These are phyloP conservation scores for Pseudanteris insignis DNA, from an alignment of 2,888 invertebrate species.

Conservation along the genomic window DNA sequence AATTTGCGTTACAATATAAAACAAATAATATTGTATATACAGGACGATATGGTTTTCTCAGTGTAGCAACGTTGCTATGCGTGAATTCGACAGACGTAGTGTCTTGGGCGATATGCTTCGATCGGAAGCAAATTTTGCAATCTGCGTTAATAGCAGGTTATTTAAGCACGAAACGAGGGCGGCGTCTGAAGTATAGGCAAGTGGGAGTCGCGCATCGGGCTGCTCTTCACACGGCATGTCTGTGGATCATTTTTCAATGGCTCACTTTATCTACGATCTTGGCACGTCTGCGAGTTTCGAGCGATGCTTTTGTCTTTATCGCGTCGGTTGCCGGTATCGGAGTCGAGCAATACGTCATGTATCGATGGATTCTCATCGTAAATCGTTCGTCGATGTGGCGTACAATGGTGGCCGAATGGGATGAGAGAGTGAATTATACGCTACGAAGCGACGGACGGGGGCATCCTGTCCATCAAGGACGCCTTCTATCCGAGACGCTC, in stretches of 20 bases:
- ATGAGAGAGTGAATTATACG: constrained; percentile 58
- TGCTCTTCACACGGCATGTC: constrained; percentile 31
- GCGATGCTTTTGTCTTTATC: constrained; percentile 44
- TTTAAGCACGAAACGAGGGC: constrained; percentile 24
- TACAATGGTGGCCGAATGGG: constrained; percentile 54
- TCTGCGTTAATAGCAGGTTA: constrained; percentile 27
- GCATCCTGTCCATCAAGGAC: constrained; percentile 62
- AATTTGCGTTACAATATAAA: too few species aligned
- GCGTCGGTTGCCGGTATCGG: constrained; percentile 36
- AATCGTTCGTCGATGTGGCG: constrained; percentile 55
- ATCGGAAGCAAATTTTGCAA: constrained; percentile 30
- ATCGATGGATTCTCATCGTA: constrained; percentile 47
- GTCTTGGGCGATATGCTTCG: too few species aligned
- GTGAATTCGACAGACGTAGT: too few species aligned
- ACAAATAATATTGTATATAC: too few species aligned
- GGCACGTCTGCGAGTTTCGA: constrained; percentile 36
- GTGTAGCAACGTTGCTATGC: too few species aligned
- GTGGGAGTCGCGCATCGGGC: constrained; percentile 32
- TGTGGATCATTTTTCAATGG: constrained; percentile 39
- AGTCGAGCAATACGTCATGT: constrained; percentile 38
- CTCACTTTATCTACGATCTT: constrained; percentile 38
- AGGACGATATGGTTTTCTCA: too few species aligned
- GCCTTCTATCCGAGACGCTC: constrained; percentile 56
- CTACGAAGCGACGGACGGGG: constrained; percentile 54
- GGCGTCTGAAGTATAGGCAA: too few species aligned